Evolutionary conservation across 2,797 vertebrate species (phyloP).

Genomic region (Pseudochirops cupreus): DNA sequence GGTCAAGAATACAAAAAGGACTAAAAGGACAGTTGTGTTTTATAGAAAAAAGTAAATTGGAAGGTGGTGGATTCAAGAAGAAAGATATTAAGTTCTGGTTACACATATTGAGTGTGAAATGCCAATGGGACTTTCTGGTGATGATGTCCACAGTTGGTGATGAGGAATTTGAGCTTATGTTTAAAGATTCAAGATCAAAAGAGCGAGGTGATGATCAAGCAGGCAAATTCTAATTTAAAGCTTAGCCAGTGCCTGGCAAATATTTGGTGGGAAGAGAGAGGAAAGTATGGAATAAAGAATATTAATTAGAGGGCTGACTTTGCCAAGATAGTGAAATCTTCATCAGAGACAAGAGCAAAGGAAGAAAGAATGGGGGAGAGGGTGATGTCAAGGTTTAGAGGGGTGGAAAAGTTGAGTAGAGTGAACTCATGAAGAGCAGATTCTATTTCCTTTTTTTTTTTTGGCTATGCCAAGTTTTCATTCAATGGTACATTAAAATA

Average conservation of each 20-base stretch:
- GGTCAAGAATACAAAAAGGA: background rate
- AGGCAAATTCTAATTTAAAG: background rate
- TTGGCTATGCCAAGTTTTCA: no score
- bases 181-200: background rate
- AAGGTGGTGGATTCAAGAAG: background rate
- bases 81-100: background rate
- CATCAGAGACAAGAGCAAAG: background rate
- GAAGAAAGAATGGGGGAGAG: background rate
- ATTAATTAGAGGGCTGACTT: background rate
- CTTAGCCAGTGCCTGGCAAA: background rate
- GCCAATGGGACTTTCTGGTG: background rate
- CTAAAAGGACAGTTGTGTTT: background rate
- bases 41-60: background rate
- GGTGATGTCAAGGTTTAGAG: background rate
- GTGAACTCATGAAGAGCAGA: background rate
- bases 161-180: no score
- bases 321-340: background rate
- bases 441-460: background rate
- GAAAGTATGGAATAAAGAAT: background rate
- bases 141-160: background rate
- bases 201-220: background rate
- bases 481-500: no score
- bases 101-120: background rate
- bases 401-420: background rate
- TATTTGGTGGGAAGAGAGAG: background rate